These are phyloP conservation scores for Enteromius thamalakanensis DNA, from an alignment of 2,797 vertebrate genomes.

Conservation along the genomic window DNA sequence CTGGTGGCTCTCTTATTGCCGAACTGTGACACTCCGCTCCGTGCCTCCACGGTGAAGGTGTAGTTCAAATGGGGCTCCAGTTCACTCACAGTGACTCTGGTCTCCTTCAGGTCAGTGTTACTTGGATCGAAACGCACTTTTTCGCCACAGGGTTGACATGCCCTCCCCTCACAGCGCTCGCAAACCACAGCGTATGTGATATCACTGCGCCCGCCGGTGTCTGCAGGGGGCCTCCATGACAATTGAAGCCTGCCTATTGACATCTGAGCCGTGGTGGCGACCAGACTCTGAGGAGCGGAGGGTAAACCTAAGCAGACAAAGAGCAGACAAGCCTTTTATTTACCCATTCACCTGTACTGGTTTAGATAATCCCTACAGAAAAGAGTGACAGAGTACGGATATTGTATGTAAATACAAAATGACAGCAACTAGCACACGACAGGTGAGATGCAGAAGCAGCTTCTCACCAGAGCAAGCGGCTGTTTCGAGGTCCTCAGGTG, in stretches of 20 bases:
- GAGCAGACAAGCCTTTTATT: slow-evolving; percentile 29
- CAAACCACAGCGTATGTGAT: slow-evolving; percentile 87
- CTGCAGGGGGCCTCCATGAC: slow-evolving; percentile 83
- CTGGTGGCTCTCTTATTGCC: slow-evolving; percentile 66
- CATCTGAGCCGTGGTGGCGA: slow-evolving; percentile 75
- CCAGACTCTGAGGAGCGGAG: slow-evolving; percentile 79
- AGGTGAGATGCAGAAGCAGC: neutral
- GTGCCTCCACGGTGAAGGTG: slow-evolving; percentile 88
- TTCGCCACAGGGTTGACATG: slow-evolving; percentile 84
- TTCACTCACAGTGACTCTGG: slow-evolving; percentile 80
- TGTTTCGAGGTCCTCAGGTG: slow-evolving; percentile 70
- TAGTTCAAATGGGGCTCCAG: slow-evolving; percentile 93
- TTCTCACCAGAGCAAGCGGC: slow-evolving; percentile 85
- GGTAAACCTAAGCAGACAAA: slow-evolving; percentile 81
- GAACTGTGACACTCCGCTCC: slow-evolving; percentile 84
- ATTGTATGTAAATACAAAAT: slow-evolving; percentile 26
- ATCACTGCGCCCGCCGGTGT: slow-evolving; percentile 85
- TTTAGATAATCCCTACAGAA: slow-evolving; percentile 22
- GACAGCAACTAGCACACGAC: slow-evolving; percentile 14
- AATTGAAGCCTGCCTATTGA: slow-evolving; percentile 81
- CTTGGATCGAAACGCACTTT: slow-evolving; percentile 82
- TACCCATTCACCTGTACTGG: slow-evolving; percentile 14
- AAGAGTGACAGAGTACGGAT: neutral
- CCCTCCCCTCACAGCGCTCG: slow-evolving; percentile 80
- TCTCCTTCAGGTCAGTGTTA: slow-evolving; percentile 68